These are phyloP conservation scores for Hipposideros larvatus DNA, from an alignment of 2,797 vertebrate species.

Conservation along the genomic window DNA sequence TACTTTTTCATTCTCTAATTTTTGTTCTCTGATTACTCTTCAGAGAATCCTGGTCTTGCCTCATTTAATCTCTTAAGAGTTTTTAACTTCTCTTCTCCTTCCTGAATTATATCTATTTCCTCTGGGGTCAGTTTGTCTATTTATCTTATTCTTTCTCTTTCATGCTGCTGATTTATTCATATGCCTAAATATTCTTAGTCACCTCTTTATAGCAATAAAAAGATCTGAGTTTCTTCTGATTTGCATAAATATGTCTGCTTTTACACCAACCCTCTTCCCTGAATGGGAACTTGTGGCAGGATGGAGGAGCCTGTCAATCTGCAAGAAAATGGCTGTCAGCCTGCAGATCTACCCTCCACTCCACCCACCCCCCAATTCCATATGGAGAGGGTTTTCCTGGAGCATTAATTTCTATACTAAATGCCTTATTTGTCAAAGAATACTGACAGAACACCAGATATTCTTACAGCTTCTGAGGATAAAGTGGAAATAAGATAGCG, in stretches of 20 bases:
- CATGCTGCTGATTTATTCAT: not conserved
- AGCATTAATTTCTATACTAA: not conserved
- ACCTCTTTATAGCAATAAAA: conserved; percentile 8
- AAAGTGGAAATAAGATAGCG: not conserved
- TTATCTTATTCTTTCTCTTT: conserved; percentile 2
- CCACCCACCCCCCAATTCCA: not conserved
- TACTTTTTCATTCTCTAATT: not conserved
- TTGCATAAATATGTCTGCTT: not conserved
- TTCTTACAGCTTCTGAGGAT: not conserved
- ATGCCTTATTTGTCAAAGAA: not conserved
- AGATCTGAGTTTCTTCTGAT: not conserved
- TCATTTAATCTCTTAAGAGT: not conserved
- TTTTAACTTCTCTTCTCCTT: not conserved
- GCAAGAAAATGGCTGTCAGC: not conserved
- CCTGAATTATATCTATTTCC: not conserved
- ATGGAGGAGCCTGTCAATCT: not conserved
- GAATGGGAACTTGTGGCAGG: not conserved
- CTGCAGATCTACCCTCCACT: not conserved
- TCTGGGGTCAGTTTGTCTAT: conserved; percentile 6
- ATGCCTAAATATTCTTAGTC: conserved; percentile 4
- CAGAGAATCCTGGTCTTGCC: not conserved
- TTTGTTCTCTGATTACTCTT: not conserved
- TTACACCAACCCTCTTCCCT: not conserved
- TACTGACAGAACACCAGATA: not conserved
- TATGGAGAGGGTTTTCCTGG: not conserved